These are phyloP conservation scores for Ceyx melanurus DNA, from an alignment of 2,113 vertebrate genomes.

Conservation along the genomic window DNA sequence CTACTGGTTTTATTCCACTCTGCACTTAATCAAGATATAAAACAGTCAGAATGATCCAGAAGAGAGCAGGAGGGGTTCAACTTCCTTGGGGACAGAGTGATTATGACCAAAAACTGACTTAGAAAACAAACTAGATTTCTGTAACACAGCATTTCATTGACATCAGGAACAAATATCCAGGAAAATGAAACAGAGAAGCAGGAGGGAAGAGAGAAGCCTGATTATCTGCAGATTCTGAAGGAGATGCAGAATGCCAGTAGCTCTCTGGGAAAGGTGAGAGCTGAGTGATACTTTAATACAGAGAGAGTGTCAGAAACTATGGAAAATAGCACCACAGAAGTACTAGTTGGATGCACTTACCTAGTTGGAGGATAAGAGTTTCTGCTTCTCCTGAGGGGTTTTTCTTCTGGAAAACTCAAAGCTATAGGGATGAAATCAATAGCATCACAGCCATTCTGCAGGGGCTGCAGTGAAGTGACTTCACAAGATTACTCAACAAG, in stretches of 20 bases:
- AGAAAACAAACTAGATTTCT: background rate
- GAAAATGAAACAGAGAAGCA: background rate
- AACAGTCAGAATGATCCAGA: background rate
- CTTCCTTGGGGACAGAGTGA: background rate
- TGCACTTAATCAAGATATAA: background rate
- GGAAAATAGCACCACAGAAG: background rate
- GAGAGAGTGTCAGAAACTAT: background rate
- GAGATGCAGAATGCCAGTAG: background rate
- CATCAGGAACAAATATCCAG: background rate
- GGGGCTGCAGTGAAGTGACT: background rate
- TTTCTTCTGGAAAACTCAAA: slow-evolving; percentile 31
- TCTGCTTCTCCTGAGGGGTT: background rate
- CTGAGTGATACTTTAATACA: background rate
- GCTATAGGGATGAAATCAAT: background rate
- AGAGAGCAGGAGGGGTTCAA: background rate
- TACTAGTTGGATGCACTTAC: background rate
- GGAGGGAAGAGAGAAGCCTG: background rate
- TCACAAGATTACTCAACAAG: background rate
- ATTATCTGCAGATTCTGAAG: background rate
- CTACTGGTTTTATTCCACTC: slow-evolving; percentile 8
- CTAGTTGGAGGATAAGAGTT: background rate
- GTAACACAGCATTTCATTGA: background rate
- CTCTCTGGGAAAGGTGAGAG: background rate
- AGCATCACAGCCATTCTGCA: background rate
- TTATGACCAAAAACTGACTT: background rate